Conservation (phyloP, 2,113 vertebrate species). For the Lutjanus erythropterus region DNA sequence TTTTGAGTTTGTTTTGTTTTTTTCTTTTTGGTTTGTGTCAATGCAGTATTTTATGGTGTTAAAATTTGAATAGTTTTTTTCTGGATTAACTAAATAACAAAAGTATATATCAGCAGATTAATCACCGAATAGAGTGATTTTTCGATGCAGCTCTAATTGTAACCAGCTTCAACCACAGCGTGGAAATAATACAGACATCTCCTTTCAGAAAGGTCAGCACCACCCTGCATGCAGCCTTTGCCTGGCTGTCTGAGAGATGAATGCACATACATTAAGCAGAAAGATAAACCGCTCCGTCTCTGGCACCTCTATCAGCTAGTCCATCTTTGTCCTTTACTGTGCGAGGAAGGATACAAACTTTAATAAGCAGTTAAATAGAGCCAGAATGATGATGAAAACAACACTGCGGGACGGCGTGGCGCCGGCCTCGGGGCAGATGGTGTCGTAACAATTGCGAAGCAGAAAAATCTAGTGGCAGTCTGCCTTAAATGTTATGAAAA, state of each 20-base stretch:
- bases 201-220: constrained; percentile 63
- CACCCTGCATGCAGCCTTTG: constrained; percentile 45
- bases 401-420: background rate
- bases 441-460: constrained; percentile 5
- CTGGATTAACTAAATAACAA: background rate
- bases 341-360: background rate
- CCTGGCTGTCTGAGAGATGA: constrained; percentile 33
- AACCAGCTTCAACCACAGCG: constrained; percentile 18
- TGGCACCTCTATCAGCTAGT: constrained; percentile 4
- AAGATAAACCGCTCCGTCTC: constrained; percentile 11
- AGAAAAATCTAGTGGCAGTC: constrained; percentile 34
- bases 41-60: no score
- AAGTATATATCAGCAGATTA: background rate
- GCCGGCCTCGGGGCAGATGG: constrained; percentile 2
- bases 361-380: background rate
- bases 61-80: no score
- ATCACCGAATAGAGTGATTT: background rate
- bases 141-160: constrained; percentile 14
- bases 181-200: constrained; percentile 29
- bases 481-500: constrained; percentile 32
- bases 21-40: no score
- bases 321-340: constrained; percentile 20
- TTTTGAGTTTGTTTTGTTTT: no score
- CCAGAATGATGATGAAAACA: background rate
- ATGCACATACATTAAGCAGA: constrained; percentile 20